A percentile compares a stretch with the other conserved stretches of the same genome.
Evolutionary conservation across 2,113 vertebrate genomes (phyloP).

Genomic region (Mormoops blainvillei): DNA sequence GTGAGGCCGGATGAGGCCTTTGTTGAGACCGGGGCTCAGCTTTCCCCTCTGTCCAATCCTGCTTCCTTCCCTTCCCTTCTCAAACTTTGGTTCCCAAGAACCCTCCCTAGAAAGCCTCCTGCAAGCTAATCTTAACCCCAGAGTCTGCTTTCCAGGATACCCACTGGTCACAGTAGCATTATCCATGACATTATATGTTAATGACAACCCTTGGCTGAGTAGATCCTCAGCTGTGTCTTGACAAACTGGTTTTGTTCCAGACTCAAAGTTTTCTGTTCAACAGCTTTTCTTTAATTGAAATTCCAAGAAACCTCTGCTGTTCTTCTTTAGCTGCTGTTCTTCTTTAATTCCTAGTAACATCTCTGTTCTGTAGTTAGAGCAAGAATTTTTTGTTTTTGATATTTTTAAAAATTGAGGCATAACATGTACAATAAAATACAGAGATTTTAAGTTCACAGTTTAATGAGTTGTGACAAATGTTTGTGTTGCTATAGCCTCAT

Average conservation of each 20-base stretch:
- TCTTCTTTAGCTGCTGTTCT: background rate
- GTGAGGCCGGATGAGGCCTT: background rate
- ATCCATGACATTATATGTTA: background rate
- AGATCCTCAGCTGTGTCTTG: background rate
- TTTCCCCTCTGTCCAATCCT: background rate
- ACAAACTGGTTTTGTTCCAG: background rate
- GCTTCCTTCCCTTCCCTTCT: background rate
- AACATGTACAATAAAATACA: background rate
- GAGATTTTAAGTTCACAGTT: background rate
- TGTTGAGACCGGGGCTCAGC: background rate
- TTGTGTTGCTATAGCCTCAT: background rate
- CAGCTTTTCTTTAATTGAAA: background rate
- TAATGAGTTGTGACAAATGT: background rate
- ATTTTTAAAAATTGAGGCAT: background rate
- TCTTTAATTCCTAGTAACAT: background rate
- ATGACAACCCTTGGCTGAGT: background rate
- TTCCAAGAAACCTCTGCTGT: background rate
- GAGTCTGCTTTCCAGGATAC: background rate
- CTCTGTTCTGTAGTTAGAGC: background rate
- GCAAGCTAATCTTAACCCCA: background rate
- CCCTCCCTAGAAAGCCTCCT: background rate
- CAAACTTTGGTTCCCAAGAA: background rate
- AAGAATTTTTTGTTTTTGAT: background rate
- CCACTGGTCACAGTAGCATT: background rate
- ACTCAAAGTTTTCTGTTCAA: background rate